A percentile compares a stretch with the other conserved stretches of the same genome.
Conservation (phyloP, 2,113 vertebrate genomes). For the Nycticorax nycticorax region DNA sequence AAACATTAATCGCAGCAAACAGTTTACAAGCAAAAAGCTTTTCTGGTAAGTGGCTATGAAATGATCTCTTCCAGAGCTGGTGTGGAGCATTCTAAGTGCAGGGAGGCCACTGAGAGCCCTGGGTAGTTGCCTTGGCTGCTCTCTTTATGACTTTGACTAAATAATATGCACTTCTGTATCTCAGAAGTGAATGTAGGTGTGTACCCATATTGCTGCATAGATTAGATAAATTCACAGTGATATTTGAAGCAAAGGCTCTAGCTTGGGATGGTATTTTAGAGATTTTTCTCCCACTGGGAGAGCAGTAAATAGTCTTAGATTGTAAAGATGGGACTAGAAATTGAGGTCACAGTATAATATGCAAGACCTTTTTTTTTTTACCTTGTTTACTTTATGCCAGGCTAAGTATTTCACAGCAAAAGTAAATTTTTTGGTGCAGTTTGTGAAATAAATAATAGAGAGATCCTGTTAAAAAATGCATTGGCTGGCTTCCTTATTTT, state of each 20-base stretch:
- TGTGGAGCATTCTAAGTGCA: neutral
- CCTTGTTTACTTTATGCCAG: conserved; percentile 32
- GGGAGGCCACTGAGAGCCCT: neutral
- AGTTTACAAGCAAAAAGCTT: neutral
- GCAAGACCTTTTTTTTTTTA: neutral
- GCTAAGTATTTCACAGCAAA: conserved; percentile 44
- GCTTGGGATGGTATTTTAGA: neutral
- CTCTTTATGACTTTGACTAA: neutral
- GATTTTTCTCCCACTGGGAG: neutral
- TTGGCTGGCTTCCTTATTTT: conserved; percentile 49
- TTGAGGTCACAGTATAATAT: conserved; percentile 50
- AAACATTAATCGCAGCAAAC: neutral
- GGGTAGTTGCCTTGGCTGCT: neutral
- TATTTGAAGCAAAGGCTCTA: neutral
- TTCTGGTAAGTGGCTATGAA: neutral
- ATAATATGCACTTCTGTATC: neutral
- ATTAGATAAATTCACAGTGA: neutral
- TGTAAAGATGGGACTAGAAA: conserved; percentile 32
- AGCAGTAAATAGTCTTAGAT: conserved; percentile 24
- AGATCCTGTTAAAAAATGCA: conserved; percentile 55
- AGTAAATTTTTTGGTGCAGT: conserved; percentile 37
- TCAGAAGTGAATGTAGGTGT: neutral
- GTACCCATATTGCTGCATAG: neutral
- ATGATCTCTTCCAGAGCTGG: neutral
- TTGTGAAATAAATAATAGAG: conserved; percentile 58